Evolutionary conservation across 2,888 invertebrate genomes (phyloP).

Genomic region (Agriopis aurantiaria): DNA sequence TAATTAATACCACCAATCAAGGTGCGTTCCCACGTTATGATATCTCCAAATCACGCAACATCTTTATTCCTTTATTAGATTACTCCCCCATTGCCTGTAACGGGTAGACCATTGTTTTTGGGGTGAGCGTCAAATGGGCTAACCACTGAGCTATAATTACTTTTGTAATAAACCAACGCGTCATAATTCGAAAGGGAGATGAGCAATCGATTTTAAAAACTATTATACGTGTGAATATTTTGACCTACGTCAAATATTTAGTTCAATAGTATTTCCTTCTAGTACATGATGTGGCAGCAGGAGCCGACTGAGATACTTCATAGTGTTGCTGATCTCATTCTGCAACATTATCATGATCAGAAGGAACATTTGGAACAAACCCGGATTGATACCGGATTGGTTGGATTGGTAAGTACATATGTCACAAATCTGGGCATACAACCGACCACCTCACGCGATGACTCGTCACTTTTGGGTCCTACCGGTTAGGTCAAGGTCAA

Average conservation of each 20-base stretch:
- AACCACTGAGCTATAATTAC: slow-evolving; percentile 67
- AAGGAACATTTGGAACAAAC: no score
- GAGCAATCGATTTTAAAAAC: slow-evolving; percentile 33
- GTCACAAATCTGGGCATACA: no score
- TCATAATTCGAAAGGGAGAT: slow-evolving; percentile 47
- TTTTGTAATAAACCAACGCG: slow-evolving; percentile 59
- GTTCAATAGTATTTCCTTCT: no score
- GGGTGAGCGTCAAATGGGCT: slow-evolving; percentile 82
- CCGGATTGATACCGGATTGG: no score
- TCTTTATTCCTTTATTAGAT: slow-evolving; percentile 82
- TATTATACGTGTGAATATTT: slow-evolving; percentile 14
- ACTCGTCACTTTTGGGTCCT: no score
- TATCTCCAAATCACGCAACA: slow-evolving; percentile 85
- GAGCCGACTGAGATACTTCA: no score
- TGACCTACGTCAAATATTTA: background rate
- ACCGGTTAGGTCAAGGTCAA: no score
- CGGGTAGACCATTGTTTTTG: slow-evolving; percentile 75
- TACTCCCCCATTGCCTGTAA: slow-evolving; percentile 62
- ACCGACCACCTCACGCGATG: no score
- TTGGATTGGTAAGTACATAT: no score
- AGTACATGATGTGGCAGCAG: no score
- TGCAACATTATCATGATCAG: no score
- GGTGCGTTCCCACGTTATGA: slow-evolving; percentile 75
- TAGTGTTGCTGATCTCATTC: no score
- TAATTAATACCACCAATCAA: slow-evolving; percentile 83